These are phyloP conservation scores for Cryptocephalus moraei DNA, from an alignment of 2,888 invertebrate species.

Conservation along the genomic window DNA sequence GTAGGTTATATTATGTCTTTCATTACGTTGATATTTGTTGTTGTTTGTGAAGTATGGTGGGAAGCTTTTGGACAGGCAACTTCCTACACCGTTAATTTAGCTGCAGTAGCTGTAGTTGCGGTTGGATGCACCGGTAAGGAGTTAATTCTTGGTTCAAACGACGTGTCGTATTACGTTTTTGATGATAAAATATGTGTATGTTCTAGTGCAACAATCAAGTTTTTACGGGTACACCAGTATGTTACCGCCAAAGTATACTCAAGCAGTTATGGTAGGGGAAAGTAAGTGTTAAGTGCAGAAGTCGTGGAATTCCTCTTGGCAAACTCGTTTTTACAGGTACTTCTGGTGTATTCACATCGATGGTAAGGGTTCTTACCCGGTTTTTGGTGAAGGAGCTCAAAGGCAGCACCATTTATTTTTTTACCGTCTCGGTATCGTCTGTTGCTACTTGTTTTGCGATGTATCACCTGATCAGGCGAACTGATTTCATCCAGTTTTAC, in stretches of 20 bases:
- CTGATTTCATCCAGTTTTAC: slow-evolving; percentile 77
- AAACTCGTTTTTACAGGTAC: slow-evolving; percentile 47
- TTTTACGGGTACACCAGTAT: slow-evolving; percentile 92
- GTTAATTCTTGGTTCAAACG: background rate
- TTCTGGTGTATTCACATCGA: slow-evolving; percentile 79
- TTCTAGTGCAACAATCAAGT: slow-evolving; percentile 78
- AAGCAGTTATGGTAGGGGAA: slow-evolving; percentile 92
- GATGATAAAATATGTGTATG: slow-evolving; percentile 9
- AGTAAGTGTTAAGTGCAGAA: slow-evolving; percentile 44
- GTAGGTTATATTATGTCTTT: slow-evolving; percentile 74
- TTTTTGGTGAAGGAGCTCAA: slow-evolving; percentile 64
- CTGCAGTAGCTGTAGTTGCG: slow-evolving; percentile 76
- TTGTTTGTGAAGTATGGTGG: slow-evolving; percentile 79
- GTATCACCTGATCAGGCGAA: slow-evolving; percentile 66
- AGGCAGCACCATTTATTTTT: slow-evolving; percentile 79
- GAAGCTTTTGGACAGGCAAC: slow-evolving; percentile 68
- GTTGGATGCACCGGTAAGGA: slow-evolving; percentile 69
- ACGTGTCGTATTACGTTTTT: slow-evolving; percentile 1
- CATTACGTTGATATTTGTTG: slow-evolving; percentile 70
- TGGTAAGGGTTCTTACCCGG: slow-evolving; percentile 77
- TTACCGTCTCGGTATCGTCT: slow-evolving; percentile 66
- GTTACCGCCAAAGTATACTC: slow-evolving; percentile 80
- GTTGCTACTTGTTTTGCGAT: slow-evolving; percentile 67
- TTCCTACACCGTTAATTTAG: slow-evolving; percentile 73
- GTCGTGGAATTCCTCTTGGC: background rate